A percentile compares a stretch with the other conserved stretches of the same genome.
Evolutionary conservation across 2,113 vertebrate species (phyloP).

Genomic region (Megaceryle maxima): DNA sequence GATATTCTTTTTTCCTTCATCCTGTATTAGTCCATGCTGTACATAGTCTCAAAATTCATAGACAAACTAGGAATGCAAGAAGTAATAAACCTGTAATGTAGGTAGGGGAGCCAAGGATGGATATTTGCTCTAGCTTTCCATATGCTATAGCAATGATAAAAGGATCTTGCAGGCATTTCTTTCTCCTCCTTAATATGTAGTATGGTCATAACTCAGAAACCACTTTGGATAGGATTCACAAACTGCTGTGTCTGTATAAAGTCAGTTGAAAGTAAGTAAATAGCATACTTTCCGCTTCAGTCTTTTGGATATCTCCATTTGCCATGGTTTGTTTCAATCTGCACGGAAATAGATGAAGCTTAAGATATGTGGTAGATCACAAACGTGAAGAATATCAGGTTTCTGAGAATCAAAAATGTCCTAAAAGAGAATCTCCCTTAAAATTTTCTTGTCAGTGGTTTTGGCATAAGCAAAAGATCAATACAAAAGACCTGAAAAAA

Average conservation of each 20-base stretch:
- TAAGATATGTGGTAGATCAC: background rate
- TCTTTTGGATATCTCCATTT: conserved; percentile 14
- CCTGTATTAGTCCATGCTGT: background rate
- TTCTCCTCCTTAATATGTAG: background rate
- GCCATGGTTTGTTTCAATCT: conserved; percentile 4
- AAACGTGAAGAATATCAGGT: background rate
- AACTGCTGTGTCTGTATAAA: conserved; percentile 46
- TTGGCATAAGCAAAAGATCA: background rate
- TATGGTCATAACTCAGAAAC: conserved; percentile 34
- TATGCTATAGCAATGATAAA: conserved; percentile 31
- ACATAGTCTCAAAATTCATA: background rate
- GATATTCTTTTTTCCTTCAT: background rate
- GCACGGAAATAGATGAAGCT: background rate
- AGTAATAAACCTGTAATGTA: conserved; percentile 29
- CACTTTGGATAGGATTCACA: conserved; percentile 46
- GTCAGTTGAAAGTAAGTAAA: conserved; percentile 45
- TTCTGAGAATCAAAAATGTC: background rate
- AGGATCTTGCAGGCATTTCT: conserved; percentile 27
- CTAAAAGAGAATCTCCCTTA: background rate
- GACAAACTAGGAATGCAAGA: conserved; percentile 34
- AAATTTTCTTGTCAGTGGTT: background rate
- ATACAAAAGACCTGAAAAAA: background rate
- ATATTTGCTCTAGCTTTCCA: conserved; percentile 20
- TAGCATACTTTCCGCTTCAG: background rate
- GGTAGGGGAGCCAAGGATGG: background rate